Evolutionary conservation across 2,113 vertebrate species (phyloP).

Genomic region (Ellobius talpinus): DNA sequence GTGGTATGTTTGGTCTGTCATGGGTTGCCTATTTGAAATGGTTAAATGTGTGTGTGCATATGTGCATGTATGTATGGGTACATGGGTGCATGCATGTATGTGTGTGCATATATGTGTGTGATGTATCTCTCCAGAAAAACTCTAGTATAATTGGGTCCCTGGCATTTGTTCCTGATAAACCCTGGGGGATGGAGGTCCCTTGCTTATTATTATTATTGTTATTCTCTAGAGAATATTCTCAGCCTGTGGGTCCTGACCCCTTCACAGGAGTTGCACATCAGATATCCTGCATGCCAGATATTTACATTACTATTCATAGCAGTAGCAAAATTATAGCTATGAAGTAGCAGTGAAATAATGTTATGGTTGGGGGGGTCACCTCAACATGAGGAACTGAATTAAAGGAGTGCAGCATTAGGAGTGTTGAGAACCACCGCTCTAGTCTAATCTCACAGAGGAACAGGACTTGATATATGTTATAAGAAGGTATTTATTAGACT

Average conservation of each 20-base stretch:
- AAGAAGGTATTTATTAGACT: neutral
- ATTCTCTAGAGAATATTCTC: neutral
- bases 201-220: neutral
- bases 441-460: neutral
- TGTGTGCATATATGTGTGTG: neutral
- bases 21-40: neutral
- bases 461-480: neutral
- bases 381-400: neutral
- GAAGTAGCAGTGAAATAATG: neutral
- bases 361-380: neutral
- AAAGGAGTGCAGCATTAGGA: neutral
- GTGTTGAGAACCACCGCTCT: neutral
- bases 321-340: neutral
- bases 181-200: accelerated
- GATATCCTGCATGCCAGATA: neutral
- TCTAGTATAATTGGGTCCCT: neutral
- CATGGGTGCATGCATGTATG: accelerated
- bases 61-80: neutral
- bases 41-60: neutral
- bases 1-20: neutral
- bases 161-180: neutral
- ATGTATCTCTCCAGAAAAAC: neutral
- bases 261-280: neutral
- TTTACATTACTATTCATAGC: neutral
- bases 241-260: neutral